A percentile compares a stretch with the other conserved stretches of the same genome.
These are phyloP conservation scores for Sinopyrophorus schimmeli DNA, from an alignment of 2,888 invertebrate genomes.

Conservation along the genomic window DNA sequence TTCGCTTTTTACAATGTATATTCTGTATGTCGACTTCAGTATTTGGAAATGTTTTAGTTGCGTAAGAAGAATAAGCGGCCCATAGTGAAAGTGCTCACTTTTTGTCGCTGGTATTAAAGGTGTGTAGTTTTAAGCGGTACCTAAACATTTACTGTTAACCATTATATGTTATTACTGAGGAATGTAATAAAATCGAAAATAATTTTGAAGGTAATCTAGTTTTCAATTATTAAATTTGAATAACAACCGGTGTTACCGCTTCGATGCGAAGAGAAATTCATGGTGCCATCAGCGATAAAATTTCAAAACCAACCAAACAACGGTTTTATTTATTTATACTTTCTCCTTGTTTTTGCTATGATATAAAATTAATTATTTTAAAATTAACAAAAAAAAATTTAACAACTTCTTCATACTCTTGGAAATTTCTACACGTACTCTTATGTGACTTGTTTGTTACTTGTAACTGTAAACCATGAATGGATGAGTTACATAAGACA, in stretches of 20 bases:
- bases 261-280: slow-evolving; percentile 19
- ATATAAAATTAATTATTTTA: too few species aligned
- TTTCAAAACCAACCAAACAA: slow-evolving; percentile 2
- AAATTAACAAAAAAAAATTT: too few species aligned
- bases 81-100: slow-evolving; percentile 31
- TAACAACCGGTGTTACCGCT: slow-evolving; percentile 18
- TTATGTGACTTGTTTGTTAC: too few species aligned
- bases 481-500: too few species aligned
- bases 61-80: slow-evolving; percentile 25
- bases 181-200: slow-evolving; percentile 12
- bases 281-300: slow-evolving; percentile 10
- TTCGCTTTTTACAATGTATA: slow-evolving; percentile 8
- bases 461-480: too few species aligned
- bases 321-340: slow-evolving; percentile 6
- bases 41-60: slow-evolving; percentile 23
- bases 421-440: too few species aligned
- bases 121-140: background rate
- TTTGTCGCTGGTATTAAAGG: slow-evolving; percentile 6
- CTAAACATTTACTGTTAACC: background rate
- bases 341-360: slow-evolving; percentile 17
- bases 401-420: too few species aligned
- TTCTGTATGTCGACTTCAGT: background rate
- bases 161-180: background rate
- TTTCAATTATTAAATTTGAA: slow-evolving; percentile 10
- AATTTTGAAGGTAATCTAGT: slow-evolving; percentile 22